Evolutionary conservation across 2,797 vertebrate species (phyloP).

Genomic region (Tarsius wallacei): DNA sequence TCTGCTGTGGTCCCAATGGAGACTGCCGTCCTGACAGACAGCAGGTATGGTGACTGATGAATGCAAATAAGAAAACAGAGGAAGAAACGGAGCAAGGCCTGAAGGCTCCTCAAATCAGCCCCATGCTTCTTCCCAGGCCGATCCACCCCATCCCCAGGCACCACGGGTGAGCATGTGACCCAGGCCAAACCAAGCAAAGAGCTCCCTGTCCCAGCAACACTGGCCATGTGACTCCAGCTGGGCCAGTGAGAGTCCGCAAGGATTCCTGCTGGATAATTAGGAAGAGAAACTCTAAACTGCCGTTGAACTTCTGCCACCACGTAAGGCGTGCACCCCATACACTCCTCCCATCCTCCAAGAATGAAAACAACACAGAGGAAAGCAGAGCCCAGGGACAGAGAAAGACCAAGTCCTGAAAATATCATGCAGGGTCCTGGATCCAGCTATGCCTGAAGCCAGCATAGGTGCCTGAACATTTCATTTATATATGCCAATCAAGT

Average conservation of each 20-base stretch:
- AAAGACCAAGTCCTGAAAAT: constrained; percentile 24
- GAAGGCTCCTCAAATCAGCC: not conserved
- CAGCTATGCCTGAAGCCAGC: not conserved
- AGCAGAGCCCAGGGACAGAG: not conserved
- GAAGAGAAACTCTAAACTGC: not conserved
- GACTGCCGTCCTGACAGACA: not conserved
- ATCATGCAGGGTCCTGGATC: not conserved
- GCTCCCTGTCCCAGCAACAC: not conserved
- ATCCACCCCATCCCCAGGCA: not conserved
- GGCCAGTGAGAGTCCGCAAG: not conserved
- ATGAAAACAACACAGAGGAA: not conserved
- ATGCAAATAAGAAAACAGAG: not conserved
- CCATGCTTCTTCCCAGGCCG: rapidly evolving
- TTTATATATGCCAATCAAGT: not conserved
- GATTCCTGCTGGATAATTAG: rapidly evolving
- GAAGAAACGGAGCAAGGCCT: not conserved
- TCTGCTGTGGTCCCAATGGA: rapidly evolving
- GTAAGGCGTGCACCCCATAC: not conserved
- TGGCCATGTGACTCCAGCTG: not conserved
- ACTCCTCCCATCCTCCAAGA: not conserved
- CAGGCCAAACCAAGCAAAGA: not conserved
- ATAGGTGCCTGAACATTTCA: not conserved
- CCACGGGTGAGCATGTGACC: not conserved
- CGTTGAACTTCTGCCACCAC: not conserved
- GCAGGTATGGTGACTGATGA: rapidly evolving